A percentile compares a stretch with the other conserved stretches of the same genome.
phyloP scores from a whole-genome alignment of 2,888 invertebrate species.

The Homarus gammarus region DNA sequence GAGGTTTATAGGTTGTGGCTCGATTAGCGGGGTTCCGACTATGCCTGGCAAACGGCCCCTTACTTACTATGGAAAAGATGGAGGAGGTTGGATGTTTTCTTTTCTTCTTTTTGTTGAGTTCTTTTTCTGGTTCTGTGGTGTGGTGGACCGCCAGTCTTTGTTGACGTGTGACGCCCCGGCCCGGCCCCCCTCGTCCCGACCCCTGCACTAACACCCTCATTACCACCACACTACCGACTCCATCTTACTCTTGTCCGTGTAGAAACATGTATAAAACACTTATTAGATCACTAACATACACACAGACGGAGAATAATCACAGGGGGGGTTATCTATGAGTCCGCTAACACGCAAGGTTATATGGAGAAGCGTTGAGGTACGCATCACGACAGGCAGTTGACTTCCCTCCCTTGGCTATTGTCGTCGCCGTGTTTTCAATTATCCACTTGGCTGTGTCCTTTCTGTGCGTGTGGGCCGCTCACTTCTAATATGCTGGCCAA shows the following conservation, averaged over 20 bases:
- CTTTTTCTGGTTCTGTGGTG: conserved; percentile 11
- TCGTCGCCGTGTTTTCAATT: conserved; percentile 68
- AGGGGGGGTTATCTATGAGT: too few relatives aligned
- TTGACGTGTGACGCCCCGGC: neutral
- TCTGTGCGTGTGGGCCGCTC: conserved; percentile 68
- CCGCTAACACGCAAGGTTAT: too few relatives aligned
- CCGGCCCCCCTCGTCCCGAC: neutral
- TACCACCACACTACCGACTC: too few relatives aligned
- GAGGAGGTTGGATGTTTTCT: conserved; percentile 38
- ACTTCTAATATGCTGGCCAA: conserved; percentile 58
- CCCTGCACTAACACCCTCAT: neutral
- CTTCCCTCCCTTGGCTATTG: conserved; percentile 54
- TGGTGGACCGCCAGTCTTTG: conserved; percentile 14
- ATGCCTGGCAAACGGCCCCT: neutral
- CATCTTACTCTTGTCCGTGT: too few relatives aligned
- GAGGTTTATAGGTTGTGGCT: too few relatives aligned
- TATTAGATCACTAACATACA: too few relatives aligned
- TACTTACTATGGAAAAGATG: conserved; percentile 1
- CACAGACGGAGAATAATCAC: too few relatives aligned
- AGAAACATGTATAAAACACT: too few relatives aligned
- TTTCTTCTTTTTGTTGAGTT: conserved; percentile 22
- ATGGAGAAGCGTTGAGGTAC: too few relatives aligned
- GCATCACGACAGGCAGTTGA: conserved; percentile 53
- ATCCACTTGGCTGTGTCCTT: conserved; percentile 71
- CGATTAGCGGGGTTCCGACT: too few relatives aligned